phyloP scores from a whole-genome alignment of 2,113 vertebrate genomes.

The Bostrychus sinensis region DNA sequence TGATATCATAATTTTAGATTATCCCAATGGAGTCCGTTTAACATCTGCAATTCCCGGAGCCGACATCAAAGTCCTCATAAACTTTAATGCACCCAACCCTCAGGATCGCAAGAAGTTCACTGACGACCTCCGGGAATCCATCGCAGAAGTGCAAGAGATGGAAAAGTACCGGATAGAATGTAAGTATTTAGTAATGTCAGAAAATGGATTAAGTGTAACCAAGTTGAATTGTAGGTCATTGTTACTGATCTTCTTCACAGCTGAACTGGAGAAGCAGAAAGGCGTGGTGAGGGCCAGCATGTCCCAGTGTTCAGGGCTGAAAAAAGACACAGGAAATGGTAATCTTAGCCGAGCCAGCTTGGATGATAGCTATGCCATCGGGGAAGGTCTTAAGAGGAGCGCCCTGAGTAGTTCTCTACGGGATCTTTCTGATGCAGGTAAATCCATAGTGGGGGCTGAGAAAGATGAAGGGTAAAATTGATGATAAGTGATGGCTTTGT shows the following conservation, averaged over 20 bases:
- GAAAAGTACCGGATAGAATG: constrained; percentile 98
- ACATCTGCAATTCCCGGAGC: constrained; percentile 93
- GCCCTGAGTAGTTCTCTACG: constrained; percentile 96
- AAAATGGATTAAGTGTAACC: neutral
- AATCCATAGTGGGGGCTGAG: constrained; percentile 32
- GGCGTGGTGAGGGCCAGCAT: constrained; percentile 91
- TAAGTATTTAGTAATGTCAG: constrained; percentile 71
- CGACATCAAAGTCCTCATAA: constrained; percentile 95
- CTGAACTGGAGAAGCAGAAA: constrained; percentile 97
- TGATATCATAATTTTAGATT: constrained; percentile 79
- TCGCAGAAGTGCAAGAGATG: constrained; percentile 98
- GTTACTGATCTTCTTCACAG: constrained; percentile 70
- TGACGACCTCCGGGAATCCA: constrained; percentile 93
- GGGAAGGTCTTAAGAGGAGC: constrained; percentile 93
- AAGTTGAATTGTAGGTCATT: neutral
- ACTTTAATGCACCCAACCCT: constrained; percentile 98
- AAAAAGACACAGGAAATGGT: constrained; percentile 90
- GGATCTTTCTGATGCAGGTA: constrained; percentile 97
- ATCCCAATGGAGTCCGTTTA: constrained; percentile 94
- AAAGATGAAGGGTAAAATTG: neutral
- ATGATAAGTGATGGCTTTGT: neutral
- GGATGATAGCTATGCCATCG: constrained; percentile 92
- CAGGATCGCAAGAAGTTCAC: constrained; percentile 99
- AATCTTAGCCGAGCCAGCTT: constrained; percentile 88
- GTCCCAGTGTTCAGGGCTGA: constrained; percentile 89